Percentiles rank a stretch among this genome's conserved stretches.
Evolutionary conservation across 1,140 invertebrate genomes (phyloP).

Genomic region (Drosophila dunni): DNA sequence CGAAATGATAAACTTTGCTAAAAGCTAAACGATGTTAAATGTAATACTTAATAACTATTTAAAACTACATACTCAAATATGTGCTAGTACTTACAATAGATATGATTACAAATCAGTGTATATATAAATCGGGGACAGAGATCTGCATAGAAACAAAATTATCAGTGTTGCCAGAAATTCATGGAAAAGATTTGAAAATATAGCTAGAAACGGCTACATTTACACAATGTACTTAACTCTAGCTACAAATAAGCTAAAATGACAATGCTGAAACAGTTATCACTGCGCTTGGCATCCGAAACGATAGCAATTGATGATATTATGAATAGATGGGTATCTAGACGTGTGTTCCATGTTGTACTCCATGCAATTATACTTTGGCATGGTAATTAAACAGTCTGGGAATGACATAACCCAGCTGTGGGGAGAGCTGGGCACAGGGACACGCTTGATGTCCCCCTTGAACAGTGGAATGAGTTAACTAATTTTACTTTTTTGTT

Average conservation of each 20-base stretch:
- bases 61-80: background rate
- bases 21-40: conserved; percentile 64
- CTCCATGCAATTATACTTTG: conserved; percentile 66
- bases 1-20: conserved; percentile 34
- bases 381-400: conserved; percentile 70
- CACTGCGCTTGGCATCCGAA: conserved; percentile 9
- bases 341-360: conserved; percentile 26
- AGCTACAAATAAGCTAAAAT: no score
- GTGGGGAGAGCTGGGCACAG: conserved; percentile 1
- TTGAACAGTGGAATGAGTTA: background rate
- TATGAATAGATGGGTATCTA: conserved; percentile 2
- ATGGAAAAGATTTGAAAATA: no score
- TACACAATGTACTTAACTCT: no score
- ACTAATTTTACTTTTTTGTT: conserved; percentile 33
- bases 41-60: conserved; percentile 25
- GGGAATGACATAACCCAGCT: conserved; percentile 45
- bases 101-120: conserved; percentile 15
- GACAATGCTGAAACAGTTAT: background rate
- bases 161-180: no score
- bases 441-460: conserved; percentile 53
- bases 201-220: no score
- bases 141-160: conserved; percentile 19
- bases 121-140: conserved; percentile 11
- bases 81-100: background rate
- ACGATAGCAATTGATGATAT: conserved; percentile 14